Percentiles rank a stretch among this genome's conserved stretches.
These are phyloP conservation scores for Pseudomugil gertrudae DNA, from an alignment of 2,797 vertebrate species.

Conservation along the genomic window DNA sequence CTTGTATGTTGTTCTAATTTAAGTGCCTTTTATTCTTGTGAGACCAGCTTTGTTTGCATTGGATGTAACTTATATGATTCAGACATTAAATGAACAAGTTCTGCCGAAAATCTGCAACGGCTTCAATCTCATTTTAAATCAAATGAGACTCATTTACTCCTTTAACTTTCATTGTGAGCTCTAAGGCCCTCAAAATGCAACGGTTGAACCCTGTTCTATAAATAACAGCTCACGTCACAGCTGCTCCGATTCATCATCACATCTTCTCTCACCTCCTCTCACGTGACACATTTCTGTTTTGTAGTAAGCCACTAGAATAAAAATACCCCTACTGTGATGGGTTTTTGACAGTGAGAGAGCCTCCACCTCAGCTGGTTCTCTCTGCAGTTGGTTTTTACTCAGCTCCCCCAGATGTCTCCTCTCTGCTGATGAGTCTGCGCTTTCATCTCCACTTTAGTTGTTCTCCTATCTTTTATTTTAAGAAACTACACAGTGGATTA, in stretches of 20 bases:
- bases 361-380: conserved; percentile 31
- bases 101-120: background rate
- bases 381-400: conserved; percentile 27
- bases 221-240: conserved; percentile 47
- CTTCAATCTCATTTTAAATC: conserved; percentile 17
- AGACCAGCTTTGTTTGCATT: background rate
- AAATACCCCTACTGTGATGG: conserved; percentile 55
- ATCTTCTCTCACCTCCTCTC: conserved; percentile 32
- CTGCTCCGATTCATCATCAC: conserved; percentile 37
- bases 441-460: conserved; percentile 69
- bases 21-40: too few relatives aligned
- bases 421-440: conserved; percentile 52
- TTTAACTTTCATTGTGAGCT: conserved; percentile 24
- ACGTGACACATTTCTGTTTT: conserved; percentile 35
- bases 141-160: conserved; percentile 25
- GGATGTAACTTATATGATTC: background rate
- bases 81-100: conserved; percentile 4
- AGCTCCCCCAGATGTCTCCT: conserved; percentile 53
- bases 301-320: conserved; percentile 51
- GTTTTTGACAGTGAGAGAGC: conserved; percentile 28
- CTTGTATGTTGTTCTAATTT: too few relatives aligned
- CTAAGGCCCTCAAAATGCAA: background rate
- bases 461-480: conserved; percentile 60
- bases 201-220: conserved; percentile 48
- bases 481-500: conserved; percentile 64